These are phyloP conservation scores for Rhea americana DNA, from an alignment of 2,113 vertebrate species.

Conservation along the genomic window DNA sequence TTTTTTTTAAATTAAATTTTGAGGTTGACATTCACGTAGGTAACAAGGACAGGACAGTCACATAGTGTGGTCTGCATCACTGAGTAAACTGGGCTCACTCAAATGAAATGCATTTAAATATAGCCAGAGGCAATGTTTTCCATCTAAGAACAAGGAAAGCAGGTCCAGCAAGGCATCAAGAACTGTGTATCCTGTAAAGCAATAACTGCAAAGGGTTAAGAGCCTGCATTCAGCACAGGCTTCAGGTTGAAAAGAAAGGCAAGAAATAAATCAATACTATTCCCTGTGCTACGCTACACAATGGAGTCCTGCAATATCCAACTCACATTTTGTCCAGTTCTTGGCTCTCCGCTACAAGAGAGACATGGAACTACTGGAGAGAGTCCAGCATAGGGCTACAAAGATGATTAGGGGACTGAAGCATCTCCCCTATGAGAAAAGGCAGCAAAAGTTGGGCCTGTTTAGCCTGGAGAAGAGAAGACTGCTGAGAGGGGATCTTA, in stretches of 20 bases:
- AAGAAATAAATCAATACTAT: background rate
- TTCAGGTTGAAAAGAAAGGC: background rate
- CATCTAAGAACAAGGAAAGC: background rate
- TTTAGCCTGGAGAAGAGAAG: too few species aligned
- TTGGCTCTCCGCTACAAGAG: too few species aligned
- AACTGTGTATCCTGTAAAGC: background rate
- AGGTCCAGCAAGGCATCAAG: background rate
- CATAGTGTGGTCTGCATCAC: background rate
- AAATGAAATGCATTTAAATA: too few species aligned
- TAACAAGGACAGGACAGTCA: too few species aligned
- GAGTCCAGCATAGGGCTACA: too few species aligned
- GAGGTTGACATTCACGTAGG: background rate
- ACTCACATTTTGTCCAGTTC: background rate
- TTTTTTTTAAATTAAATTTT: background rate
- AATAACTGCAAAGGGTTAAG: rapidly evolving
- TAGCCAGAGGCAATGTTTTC: background rate
- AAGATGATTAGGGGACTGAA: too few species aligned
- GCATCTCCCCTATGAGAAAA: too few species aligned
- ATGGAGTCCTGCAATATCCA: too few species aligned
- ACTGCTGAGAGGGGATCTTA: too few species aligned
- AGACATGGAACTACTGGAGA: too few species aligned
- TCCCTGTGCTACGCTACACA: background rate
- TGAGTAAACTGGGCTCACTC: background rate
- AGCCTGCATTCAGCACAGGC: background rate
- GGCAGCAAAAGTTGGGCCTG: too few species aligned